phyloP scores from a whole-genome alignment of 1,140 invertebrate species.

The Dreissena polymorpha region DNA sequence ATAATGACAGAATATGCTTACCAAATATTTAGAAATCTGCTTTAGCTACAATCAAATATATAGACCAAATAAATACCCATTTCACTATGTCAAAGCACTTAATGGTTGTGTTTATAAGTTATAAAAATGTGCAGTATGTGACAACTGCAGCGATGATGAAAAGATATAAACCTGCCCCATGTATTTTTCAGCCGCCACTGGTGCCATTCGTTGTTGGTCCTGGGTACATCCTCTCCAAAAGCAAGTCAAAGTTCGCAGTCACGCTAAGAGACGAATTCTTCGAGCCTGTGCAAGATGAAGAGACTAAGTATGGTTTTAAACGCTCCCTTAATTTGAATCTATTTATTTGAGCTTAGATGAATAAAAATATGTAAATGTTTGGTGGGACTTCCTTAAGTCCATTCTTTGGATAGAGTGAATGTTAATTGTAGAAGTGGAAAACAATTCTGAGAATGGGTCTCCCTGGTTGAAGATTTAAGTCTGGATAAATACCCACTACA shows the following conservation, averaged over 20 bases:
- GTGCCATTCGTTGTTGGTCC: conserved; percentile 71
- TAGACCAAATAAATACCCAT: no score
- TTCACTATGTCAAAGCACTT: no score
- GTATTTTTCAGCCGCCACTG: conserved; percentile 66
- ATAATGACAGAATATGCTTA: no score
- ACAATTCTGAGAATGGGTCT: background rate
- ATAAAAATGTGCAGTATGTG: no score
- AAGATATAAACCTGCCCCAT: no score
- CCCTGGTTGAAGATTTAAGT: no score
- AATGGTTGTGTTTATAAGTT: no score
- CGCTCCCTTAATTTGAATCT: background rate
- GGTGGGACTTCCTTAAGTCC: background rate
- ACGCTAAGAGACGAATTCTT: conserved; percentile 77
- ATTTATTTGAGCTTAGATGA: background rate
- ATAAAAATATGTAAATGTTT: background rate
- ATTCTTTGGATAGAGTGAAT: background rate
- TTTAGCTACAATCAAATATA: no score
- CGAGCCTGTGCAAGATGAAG: conserved; percentile 64
- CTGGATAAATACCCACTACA: no score
- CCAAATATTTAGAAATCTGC: no score
- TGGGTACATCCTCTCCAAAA: conserved; percentile 74
- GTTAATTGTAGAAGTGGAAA: background rate
- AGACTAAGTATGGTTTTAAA: conserved; percentile 57
- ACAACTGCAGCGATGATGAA: no score
- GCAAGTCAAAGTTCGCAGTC: conserved; percentile 73